Base-by-base conservation (phyloP, 2,113 vertebrate genomes). In the Cephalopholis sonnerati region DNA sequence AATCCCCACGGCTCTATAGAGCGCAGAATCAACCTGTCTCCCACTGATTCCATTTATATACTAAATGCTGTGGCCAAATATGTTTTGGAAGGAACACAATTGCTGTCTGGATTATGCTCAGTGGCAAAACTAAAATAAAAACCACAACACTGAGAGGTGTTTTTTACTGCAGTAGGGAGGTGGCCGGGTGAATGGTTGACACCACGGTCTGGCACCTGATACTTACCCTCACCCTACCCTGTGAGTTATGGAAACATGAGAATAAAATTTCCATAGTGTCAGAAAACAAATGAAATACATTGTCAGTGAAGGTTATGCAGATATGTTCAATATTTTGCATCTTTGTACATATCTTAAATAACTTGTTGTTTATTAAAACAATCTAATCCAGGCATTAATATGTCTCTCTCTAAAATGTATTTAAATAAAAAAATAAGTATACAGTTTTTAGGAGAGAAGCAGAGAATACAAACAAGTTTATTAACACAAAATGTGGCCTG, bases 21-120 rank as follows among this genome's bases (percentile, higher is more conserved):
- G 71, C 57, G 10, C 20, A 70, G 27, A 78, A 32, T 63, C 67
- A 32, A 63, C 46, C 7, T 53, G 66, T 27, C 32, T 62, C 66
- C 18, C 6, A 5, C 48, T 41, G 25, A 25, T 65, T 75, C 27
- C 16, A 11, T 63, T 53, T 39, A n/a, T 27, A 51, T n/a, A 8
- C 73, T 27, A 4, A 18, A 39, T 13, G 59, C 2, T 74, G 53
- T 24, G 12, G 57, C 7, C 18, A 58, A 58, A 46, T 59, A 11
- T 16, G 50, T n/a, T 39, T 63, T 53, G 48, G 29, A 53, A 7
- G 15, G 53, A 39, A 20, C 25, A 16, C 5, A 25, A 8, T 25
- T 48, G 53, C 44, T 51, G 29, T 3, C 2, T 20, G 25, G 13
- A 57, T 58, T 50, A 22, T 44, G 48, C 44, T 29, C n/a, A 20